Base-by-base conservation (phyloP, 2,113 vertebrate species). In the Progne subis region DNA sequence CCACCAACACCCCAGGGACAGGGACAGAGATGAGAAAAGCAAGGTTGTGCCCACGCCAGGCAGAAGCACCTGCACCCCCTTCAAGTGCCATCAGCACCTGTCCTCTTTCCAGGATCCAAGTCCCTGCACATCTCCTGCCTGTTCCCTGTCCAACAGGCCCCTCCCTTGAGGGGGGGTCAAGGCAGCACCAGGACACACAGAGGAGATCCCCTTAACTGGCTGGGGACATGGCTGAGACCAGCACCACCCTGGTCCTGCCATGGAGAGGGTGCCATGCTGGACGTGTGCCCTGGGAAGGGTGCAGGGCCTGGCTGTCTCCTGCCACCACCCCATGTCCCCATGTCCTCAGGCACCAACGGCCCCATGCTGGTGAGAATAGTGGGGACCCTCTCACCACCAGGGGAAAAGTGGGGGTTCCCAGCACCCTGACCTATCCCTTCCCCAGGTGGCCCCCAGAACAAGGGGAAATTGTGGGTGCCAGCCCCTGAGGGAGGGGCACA, bases 241-340 rank as follows among this genome's bases (percentile, higher is more conserved):
- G 77, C 63, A 68, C 7, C 37, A n/a, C 32, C 43, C 59, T 11
- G 26, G 26, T 31, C 37, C 32, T 52, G 59, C 37, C 32, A 19
- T 0, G 10, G 18, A 44, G 28, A 39, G 18, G 44, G 32, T 29
- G 50, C 56, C 5, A 0, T 8, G 32, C 20, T 39, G 69, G 39
- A 59, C 3, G 11, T 24, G 57, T 32, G 34, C 23, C 46, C 26
- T 12, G 37, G 52, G 32, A 26, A 26, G 39, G 28, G 23, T 1
- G 1, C 41, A 31, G 41, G 32, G 32, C 50, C 56, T 21, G 34
- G 64, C 37, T 44, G 28, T 29, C 23, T 39, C 47, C 26, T 55
- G 72, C 31, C 46, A 37, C 46, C 0, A 0, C 18, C 12, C 57
- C 12, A 4, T 9, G 29, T 21, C n/a, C 29, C 37, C 25, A 7